These are phyloP conservation scores for Nothocercus julius DNA, from an alignment of 2,113 vertebrate species.

Conservation along the genomic window DNA sequence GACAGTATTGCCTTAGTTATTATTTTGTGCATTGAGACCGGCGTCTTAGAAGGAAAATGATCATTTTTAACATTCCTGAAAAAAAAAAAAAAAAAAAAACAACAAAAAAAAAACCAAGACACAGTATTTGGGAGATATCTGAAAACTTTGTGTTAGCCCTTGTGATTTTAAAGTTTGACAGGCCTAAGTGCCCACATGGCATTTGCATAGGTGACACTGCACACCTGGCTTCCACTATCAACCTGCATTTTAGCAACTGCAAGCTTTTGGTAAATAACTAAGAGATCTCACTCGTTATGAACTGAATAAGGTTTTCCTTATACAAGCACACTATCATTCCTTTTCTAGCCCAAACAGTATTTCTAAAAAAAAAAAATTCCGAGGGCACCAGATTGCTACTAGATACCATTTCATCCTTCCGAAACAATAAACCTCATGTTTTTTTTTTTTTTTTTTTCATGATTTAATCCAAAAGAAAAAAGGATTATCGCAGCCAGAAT, in stretches of 20 bases:
- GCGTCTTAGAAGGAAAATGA: not conserved
- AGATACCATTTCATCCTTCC: not conserved
- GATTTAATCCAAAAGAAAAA: not conserved
- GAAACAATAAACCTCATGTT: not conserved
- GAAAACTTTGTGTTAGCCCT: not conserved
- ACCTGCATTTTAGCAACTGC: not conserved
- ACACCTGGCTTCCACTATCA: not conserved
- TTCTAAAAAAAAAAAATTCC: not conserved
- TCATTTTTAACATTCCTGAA: not conserved
- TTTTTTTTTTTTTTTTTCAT: not conserved
- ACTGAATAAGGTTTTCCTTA: not conserved
- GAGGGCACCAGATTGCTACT: not conserved
- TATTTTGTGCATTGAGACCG: not conserved
- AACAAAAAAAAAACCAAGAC: too few relatives aligned
- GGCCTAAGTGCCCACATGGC: not conserved
- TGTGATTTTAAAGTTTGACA: not conserved
- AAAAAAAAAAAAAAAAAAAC: not conserved
- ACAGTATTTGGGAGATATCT: not conserved
- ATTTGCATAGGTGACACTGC: not conserved
- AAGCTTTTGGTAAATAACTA: not conserved
- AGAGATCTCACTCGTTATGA: not conserved
- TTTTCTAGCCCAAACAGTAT: not conserved
- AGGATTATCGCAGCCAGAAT: not conserved
- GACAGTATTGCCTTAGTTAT: not conserved
- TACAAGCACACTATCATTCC: rapidly evolving